phyloP scores from a whole-genome alignment of 2,888 invertebrate species.

The Odontocerum albicorne region DNA sequence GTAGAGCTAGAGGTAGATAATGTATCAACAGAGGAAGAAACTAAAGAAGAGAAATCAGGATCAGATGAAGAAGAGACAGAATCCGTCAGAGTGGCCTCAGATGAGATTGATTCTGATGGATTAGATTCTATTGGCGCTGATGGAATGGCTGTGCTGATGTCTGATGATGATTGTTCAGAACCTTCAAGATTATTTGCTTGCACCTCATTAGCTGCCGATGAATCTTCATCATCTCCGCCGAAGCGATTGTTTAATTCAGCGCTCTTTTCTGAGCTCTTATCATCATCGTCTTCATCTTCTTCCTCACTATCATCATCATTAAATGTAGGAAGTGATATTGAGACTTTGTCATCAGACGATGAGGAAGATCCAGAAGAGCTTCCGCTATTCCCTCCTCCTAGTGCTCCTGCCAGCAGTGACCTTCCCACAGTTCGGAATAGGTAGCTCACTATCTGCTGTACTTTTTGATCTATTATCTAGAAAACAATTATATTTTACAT shows the following conservation, averaged over 20 bases:
- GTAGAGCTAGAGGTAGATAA: no score
- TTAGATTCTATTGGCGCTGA: conserved; percentile 11
- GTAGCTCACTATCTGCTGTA: conserved; percentile 72
- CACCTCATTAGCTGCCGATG: conserved; percentile 30
- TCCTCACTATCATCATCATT: conserved; percentile 60
- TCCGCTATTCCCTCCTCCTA: conserved; percentile 51
- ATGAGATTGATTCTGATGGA: conserved; percentile 11
- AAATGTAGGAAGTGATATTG: conserved; percentile 67
- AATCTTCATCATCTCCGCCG: conserved; percentile 32
- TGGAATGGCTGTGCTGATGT: conserved; percentile 5
- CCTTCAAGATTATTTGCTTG: conserved; percentile 30
- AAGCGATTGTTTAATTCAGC: conserved; percentile 34
- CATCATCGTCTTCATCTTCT: conserved; percentile 43
- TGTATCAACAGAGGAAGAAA: no score
- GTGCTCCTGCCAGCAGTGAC: conserved; percentile 64
- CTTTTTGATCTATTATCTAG: conserved; percentile 75
- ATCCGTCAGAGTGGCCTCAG: conserved; percentile 2
- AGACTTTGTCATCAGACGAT: conserved; percentile 61
- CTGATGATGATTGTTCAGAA: conserved; percentile 14
- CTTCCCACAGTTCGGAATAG: conserved; percentile 78
- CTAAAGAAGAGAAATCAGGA: neutral
- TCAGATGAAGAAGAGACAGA: conserved; percentile 11
- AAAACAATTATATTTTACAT: conserved; percentile 27
- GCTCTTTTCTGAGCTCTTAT: conserved; percentile 51
- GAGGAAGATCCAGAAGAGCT: conserved; percentile 44